Base-by-base conservation (phyloP, 2,113 vertebrate genomes). In the Chitala chitala region DNA sequence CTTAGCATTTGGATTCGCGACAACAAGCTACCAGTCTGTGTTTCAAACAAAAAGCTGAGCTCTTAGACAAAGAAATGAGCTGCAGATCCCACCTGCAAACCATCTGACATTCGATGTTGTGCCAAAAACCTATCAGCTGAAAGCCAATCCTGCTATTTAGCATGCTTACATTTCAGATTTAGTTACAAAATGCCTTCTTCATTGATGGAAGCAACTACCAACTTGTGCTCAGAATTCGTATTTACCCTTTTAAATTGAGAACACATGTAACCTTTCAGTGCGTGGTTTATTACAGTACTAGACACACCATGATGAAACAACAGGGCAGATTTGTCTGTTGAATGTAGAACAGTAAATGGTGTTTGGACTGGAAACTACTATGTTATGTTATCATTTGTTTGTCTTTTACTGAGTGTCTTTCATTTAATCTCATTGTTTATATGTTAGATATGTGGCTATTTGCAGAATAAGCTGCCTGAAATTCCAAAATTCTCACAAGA, bases 181-280 rank as follows among this genome's bases (percentile, higher is more conserved):
- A 72, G 4, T 5, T 46, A 31, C 50, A 17, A 40, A 61, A 59
- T 51, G 33, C 40, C 31, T 0, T 38, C 9, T 38, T 22, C 12
- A 22, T 10, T 12, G 20, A 65, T 3, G 29, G 31, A 42, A 53
- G 72, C n/a, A 13, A 51, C 56, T 50, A 58, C 20, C 0, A 0
- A 10, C n/a, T 42, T 65, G 36, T 66, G 48, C 4, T 26, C 22
- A 42, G 36, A 22, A 33, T 22, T 6, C 33, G 22, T 63, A 73
- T 55, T 74, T 44, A 44, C 48, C 48, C 12, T 50, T 1, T 26
- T 74, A 66, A 56, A 42, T 31, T 54, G 13, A 68, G 59, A 55
- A n/a, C 48, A 66, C 24, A 46, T n/a, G 44, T 8, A 4, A 8
- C 71, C 40, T 59, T n/a, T 44, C 29, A 13, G 17, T 9, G 42